These are phyloP conservation scores for Ferdinandea cuprea DNA, from an alignment of 2,888 invertebrate genomes.

Conservation along the genomic window DNA sequence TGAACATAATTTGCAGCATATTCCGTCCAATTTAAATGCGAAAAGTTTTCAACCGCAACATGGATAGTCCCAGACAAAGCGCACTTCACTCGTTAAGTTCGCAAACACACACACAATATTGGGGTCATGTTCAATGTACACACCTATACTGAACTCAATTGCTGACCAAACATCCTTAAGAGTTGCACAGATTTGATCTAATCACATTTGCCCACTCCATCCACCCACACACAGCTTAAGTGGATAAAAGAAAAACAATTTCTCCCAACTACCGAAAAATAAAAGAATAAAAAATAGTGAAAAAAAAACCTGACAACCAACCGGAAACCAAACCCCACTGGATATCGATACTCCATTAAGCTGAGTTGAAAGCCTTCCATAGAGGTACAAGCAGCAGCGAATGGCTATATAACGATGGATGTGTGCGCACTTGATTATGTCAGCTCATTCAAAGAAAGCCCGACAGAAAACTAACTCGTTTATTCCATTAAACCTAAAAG, in stretches of 20 bases:
- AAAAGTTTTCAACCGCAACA: conserved; percentile 19
- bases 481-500: conserved; percentile 73
- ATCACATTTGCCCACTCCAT: background rate
- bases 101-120: background rate
- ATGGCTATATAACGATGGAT: background rate
- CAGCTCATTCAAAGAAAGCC: conserved; percentile 67
- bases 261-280: background rate
- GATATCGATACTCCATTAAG: conserved; percentile 67
- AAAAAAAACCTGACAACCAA: background rate
- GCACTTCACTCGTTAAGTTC: conserved; percentile 8
- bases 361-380: conserved; percentile 25
- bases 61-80: background rate
- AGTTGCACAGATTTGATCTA: conserved; percentile 15
- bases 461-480: conserved; percentile 71
- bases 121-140: conserved; percentile 7
- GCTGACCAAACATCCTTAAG: conserved; percentile 1
- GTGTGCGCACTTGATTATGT: conserved; percentile 64
- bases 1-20: conserved; percentile 20
- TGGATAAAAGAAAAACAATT: conserved; percentile 20
- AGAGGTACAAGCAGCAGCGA: background rate
- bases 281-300: background rate
- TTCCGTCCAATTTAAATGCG: conserved; percentile 23
- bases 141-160: background rate
- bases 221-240: background rate
- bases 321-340: conserved; percentile 6